phyloP scores from a whole-genome alignment of 1,140 invertebrate genomes.

The Euura lappo region DNA sequence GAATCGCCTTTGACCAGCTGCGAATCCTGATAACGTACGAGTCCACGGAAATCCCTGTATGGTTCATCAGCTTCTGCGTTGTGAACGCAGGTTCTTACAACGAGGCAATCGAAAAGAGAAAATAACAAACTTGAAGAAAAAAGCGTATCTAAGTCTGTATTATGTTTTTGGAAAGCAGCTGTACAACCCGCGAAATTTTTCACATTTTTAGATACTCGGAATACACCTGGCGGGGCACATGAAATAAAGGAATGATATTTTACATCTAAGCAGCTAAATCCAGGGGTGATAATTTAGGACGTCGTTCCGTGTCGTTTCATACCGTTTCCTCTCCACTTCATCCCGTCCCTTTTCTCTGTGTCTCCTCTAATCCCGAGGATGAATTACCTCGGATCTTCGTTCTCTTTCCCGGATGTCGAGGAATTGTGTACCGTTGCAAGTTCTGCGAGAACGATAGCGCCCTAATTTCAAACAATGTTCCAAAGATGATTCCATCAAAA shows the following conservation, averaged over 20 bases:
- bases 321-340: neutral
- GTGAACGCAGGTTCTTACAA: too few relatives aligned
- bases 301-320: constrained; percentile 22
- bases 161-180: neutral
- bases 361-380: constrained; percentile 37
- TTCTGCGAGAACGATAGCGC: too few relatives aligned
- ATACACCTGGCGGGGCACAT: neutral
- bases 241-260: constrained; percentile 23
- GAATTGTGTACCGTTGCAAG: too few relatives aligned
- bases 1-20: constrained; percentile 11
- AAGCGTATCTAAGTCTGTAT: too few relatives aligned
- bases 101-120: too few relatives aligned
- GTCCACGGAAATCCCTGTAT: too few relatives aligned
- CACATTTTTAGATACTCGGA: neutral
- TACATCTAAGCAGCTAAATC: constrained; percentile 33
- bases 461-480: neutral
- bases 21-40: constrained; percentile 3
- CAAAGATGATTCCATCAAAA: neutral
- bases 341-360: neutral
- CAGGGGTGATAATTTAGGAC: constrained; percentile 39
- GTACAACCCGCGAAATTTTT: neutral
- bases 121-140: too few relatives aligned
- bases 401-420: constrained; percentile 18
- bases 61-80: too few relatives aligned
- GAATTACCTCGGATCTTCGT: constrained; percentile 41